phyloP scores from a whole-genome alignment of 2,113 vertebrate species.

The Phoenicopterus ruber region DNA sequence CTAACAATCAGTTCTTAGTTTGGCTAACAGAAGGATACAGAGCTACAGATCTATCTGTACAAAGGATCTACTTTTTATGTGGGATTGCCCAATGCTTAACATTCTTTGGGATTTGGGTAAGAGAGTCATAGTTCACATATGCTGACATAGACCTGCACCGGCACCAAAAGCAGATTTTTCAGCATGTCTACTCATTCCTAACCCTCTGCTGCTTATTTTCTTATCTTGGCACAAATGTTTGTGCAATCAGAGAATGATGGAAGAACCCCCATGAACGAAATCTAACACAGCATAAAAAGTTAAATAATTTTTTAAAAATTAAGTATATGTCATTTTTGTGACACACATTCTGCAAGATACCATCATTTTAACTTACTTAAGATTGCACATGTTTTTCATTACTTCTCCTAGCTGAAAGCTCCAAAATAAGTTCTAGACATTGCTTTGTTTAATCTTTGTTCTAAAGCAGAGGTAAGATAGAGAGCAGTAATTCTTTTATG shows the following conservation, averaged over 20 bases:
- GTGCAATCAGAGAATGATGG: neutral
- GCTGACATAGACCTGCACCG: neutral
- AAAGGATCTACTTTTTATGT: neutral
- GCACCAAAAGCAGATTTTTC: neutral
- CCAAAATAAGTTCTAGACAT: neutral
- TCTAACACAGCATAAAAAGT: neutral
- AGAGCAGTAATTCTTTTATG: neutral
- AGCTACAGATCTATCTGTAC: neutral
- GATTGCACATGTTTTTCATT: neutral
- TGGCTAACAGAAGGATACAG: neutral
- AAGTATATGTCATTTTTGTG: neutral
- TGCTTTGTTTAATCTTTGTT: neutral
- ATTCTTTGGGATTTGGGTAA: neutral
- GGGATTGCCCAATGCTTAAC: neutral
- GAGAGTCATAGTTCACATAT: neutral
- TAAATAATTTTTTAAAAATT: neutral
- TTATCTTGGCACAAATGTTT: neutral
- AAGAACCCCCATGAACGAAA: neutral
- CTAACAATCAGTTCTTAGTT: slow-evolving; percentile 2
- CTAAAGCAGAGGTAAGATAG: neutral
- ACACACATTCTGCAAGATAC: neutral
- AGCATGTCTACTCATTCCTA: neutral
- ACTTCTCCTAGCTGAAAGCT: neutral
- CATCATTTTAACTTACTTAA: neutral
- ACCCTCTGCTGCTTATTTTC: neutral